Evolutionary conservation across 2,113 vertebrate genomes (phyloP), one percentile per base, ranked within the genome.

Genomic region (Calonectris borealis): DNA sequence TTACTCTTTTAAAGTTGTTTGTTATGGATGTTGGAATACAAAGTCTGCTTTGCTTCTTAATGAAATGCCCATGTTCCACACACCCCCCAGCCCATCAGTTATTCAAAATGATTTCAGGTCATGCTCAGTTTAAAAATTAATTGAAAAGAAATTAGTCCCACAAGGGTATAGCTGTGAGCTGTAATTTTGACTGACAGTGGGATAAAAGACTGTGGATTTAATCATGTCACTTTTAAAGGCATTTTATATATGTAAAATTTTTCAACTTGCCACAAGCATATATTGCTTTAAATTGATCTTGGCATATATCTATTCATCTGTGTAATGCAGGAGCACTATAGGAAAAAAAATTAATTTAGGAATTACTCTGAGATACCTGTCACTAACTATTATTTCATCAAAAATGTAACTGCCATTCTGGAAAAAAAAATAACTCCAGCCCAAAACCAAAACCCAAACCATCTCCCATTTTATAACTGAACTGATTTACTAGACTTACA

Each of bases 101-200:
- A 95, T 91, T 91, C 38, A 57, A 89, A 82, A 88, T 80, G 5
- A 78, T 90, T 97, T 69, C 91, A 95, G 73, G 80, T 87, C 85
- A 94, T 0, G 5, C 44, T 65, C 69, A 62, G 70, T 93, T 97
- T 89, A 93, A 95, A 96, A 96, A 97, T 86, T 96, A 97, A 96
- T 93, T 88, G 61, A 87, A 88, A 88, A 95, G 20, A 87, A 95
- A 95, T 73, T 83, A 90, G 60, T 88, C 86, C 71, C 77, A 40
- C 49, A 95, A 82, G 81, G 52, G 66, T 86, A 94, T 78, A 91
- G 57, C 69, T 85, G 61, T 90, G 80, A 95, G 90, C 48, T 91
- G 38, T 92, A 91, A 94, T 77, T 95, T 93, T 91, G 54, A 86
- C 40, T 88, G 91, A 82, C 36, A 69, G 10, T 49, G 27, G 44